Evolutionary conservation across 2,888 invertebrate species (phyloP), one percentile per base, ranked within the genome.

Genomic region (Alcis repandata): DNA sequence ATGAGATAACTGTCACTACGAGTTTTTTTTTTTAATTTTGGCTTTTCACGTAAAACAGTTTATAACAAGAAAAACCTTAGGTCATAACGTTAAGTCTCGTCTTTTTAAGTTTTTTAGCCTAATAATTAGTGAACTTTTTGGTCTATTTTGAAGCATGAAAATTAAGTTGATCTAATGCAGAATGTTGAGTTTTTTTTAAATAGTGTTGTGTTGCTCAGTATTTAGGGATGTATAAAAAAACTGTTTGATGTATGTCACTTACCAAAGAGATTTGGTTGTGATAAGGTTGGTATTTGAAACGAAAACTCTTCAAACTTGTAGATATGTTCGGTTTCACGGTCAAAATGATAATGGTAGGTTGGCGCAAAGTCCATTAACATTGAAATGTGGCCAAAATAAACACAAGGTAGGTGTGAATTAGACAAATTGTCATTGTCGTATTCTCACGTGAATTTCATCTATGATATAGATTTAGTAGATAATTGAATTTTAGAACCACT

Each of bases 311-410:
- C 13, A 19, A 36, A 49, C 32, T 53, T 33, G 32, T 38, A 58
- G 48, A 22, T 48, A 51, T 64, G 54, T 17, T 52, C 64, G 19
- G 32, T 52, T 59, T 71, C 68, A 71, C 60, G 71, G 68, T 67
- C 67, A 64, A 64, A 53, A 22, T 46, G 33, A 65, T 61, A 59
- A 59, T 66, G 56, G 40, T 33, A 56, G 43, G 19, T 56, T 66
- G 63, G 56, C 72, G 46, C 57, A 59, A 63, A 49, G 59, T 41
- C 53, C 54, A 53, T 43, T 61, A 66, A 66, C 71, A 72, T 72
- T 72, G 70, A 68, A 68, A 63, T 57, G 70, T 49, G 68, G 69
- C 72, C 19, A 69, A 70, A 72, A 72, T 72, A 72, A 67, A 70
- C 59, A 54, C 48, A 53, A 20, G 51, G 33, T 52, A 68, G 36